phyloP scores from a whole-genome alignment of 1,140 invertebrate species.

The Drosophila kanapiae region DNA sequence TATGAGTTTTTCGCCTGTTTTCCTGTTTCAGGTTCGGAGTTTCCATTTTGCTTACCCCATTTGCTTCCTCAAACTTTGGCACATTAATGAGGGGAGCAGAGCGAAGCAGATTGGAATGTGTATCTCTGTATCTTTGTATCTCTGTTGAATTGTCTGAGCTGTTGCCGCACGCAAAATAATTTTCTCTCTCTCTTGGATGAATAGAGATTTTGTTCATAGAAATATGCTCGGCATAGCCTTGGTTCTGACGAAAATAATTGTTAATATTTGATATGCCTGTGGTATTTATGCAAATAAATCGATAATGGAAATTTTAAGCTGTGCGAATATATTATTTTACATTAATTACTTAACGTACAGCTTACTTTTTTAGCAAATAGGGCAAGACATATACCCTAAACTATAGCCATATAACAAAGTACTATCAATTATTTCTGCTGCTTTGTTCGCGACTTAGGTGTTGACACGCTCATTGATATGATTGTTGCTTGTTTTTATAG shows the following conservation, averaged over 20 bases:
- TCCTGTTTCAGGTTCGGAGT: slow-evolving; percentile 30
- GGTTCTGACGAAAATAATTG: not conserved
- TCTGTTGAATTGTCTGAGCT: slow-evolving; percentile 11
- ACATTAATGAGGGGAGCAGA: slow-evolving; percentile 21
- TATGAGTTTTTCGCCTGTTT: slow-evolving; percentile 39
- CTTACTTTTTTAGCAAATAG: not conserved
- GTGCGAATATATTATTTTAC: not conserved
- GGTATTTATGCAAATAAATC: not conserved
- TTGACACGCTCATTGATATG: slow-evolving; percentile 31
- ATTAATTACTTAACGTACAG: not conserved
- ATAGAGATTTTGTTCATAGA: slow-evolving; percentile 8
- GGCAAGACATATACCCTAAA: not conserved
- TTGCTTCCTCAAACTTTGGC: slow-evolving; percentile 20
- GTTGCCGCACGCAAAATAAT: slow-evolving; percentile 24
- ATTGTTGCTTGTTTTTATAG: not conserved
- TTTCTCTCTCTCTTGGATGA: slow-evolving; percentile 6
- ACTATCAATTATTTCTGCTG: not conserved
- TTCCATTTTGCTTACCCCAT: slow-evolving; percentile 21
- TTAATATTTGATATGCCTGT: not conserved
- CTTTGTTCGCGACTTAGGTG: slow-evolving; percentile 16
- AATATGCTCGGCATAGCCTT: not conserved
- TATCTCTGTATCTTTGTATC: slow-evolving; percentile 5
- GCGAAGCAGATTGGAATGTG: slow-evolving; percentile 21
- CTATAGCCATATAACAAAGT: not conserved
- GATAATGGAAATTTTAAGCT: too few species aligned